phyloP scores from a whole-genome alignment of 2,113 vertebrate species.

The Aspiorhynchus laticeps region DNA sequence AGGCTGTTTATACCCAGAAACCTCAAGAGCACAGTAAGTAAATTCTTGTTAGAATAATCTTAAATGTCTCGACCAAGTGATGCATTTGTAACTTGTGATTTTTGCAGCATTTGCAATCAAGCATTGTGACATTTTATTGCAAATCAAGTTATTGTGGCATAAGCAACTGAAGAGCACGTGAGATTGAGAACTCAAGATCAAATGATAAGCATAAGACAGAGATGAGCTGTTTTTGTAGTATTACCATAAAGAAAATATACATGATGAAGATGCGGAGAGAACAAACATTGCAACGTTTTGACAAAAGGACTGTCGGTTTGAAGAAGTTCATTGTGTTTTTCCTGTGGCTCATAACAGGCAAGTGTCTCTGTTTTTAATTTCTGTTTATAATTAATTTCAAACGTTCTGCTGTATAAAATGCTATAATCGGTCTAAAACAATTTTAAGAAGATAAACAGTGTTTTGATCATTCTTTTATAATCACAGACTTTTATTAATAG shows the following conservation, averaged over 20 bases:
- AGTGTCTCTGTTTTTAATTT: not conserved
- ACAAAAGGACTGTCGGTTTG: not conserved
- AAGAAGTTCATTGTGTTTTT: not conserved
- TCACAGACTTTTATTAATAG: not conserved
- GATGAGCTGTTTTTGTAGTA: not conserved
- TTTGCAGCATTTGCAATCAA: not conserved
- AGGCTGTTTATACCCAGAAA: not conserved
- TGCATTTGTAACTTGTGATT: not conserved
- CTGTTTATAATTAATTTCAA: not conserved
- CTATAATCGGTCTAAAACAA: not conserved
- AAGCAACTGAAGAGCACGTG: not conserved
- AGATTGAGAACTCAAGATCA: not conserved
- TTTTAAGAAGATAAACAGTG: no score
- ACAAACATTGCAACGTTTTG: not conserved
- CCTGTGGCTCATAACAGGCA: slow-evolving; percentile 15
- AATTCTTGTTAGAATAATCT: not conserved
- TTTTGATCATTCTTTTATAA: not conserved
- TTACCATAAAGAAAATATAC: not conserved
- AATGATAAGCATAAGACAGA: no score
- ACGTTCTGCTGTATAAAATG: not conserved
- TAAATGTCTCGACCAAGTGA: not conserved
- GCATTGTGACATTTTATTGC: not conserved
- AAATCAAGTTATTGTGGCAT: not conserved
- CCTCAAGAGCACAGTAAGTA: not conserved
- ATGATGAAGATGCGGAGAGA: not conserved